Evolutionary conservation across 2,888 invertebrate species (phyloP).

Genomic region (Xestia rhomboidea): DNA sequence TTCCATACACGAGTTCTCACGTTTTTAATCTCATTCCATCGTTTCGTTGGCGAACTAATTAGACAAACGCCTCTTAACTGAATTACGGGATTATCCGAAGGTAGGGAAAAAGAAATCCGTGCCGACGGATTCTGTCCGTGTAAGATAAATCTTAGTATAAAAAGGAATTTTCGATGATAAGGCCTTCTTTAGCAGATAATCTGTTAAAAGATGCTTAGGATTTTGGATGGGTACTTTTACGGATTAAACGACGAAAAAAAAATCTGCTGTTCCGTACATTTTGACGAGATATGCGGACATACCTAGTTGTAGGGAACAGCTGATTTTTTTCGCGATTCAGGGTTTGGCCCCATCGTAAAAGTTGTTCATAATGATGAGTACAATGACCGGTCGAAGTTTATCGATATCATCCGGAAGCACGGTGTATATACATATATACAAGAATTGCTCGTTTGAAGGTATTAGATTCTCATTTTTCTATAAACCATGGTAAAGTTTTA

Average conservation of each 20-base stretch:
- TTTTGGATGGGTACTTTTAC: conserved; percentile 3
- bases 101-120: conserved; percentile 26
- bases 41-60: conserved; percentile 37
- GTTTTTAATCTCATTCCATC: conserved; percentile 39
- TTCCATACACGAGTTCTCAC: background rate
- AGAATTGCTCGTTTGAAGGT: too few species aligned
- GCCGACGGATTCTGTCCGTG: background rate
- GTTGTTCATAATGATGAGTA: too few species aligned
- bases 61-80: conserved; percentile 33
- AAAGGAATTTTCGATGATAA: conserved; percentile 42
- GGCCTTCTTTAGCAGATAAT: conserved; percentile 29
- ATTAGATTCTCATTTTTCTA: too few species aligned
- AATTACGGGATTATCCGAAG: conserved; percentile 49
- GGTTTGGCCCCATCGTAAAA: too few species aligned
- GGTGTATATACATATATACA: too few species aligned
- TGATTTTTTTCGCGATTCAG: too few species aligned
- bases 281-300: too few species aligned
- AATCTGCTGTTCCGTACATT: too few species aligned
- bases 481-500: background rate
- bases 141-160: conserved; percentile 23
- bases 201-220: conserved; percentile 31
- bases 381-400: too few species aligned
- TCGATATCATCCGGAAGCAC: too few species aligned
- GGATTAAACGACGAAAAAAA: too few species aligned
- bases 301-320: too few species aligned